Conservation (phyloP, 2,797 vertebrate species). For the Pseudochirops cupreus region DNA sequence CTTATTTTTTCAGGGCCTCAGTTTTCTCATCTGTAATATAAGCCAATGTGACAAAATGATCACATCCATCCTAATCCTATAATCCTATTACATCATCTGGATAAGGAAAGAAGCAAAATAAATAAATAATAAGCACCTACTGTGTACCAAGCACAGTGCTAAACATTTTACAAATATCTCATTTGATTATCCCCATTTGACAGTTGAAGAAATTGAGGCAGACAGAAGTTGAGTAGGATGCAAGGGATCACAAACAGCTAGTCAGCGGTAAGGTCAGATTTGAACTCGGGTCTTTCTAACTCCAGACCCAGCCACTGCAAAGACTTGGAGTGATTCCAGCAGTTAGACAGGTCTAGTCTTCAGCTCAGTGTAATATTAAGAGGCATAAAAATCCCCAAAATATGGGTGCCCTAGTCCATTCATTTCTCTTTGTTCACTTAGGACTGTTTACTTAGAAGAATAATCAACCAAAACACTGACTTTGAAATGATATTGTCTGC, state of each 20-base stretch:
- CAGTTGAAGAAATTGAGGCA: not conserved
- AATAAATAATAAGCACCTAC: not conserved
- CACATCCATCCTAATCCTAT: not conserved
- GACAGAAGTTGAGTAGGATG: not conserved
- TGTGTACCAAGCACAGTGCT: not conserved
- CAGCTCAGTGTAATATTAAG: too few relatives aligned
- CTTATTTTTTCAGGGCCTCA: not conserved
- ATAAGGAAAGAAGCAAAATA: not conserved
- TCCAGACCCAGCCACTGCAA: too few relatives aligned
- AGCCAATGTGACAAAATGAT: not conserved
- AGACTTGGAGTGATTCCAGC: too few relatives aligned
- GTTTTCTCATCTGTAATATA: not conserved
- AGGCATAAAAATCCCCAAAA: too few relatives aligned
- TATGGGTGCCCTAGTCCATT: not conserved
- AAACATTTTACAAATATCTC: not conserved
- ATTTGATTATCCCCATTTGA: not conserved
- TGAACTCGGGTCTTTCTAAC: too few relatives aligned
- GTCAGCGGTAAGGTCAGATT: not conserved
- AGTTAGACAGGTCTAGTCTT: too few relatives aligned
- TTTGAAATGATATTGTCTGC: not conserved
- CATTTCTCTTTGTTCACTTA: not conserved
- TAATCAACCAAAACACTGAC: constrained; percentile 12
- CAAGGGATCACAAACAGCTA: not conserved
- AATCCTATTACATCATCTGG: not conserved
- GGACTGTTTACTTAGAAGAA: constrained; percentile 29